A percentile compares a stretch with the other conserved stretches of the same genome.
These are phyloP conservation scores for Egretta garzetta DNA, from an alignment of 2,113 vertebrate genomes.

Conservation along the genomic window DNA sequence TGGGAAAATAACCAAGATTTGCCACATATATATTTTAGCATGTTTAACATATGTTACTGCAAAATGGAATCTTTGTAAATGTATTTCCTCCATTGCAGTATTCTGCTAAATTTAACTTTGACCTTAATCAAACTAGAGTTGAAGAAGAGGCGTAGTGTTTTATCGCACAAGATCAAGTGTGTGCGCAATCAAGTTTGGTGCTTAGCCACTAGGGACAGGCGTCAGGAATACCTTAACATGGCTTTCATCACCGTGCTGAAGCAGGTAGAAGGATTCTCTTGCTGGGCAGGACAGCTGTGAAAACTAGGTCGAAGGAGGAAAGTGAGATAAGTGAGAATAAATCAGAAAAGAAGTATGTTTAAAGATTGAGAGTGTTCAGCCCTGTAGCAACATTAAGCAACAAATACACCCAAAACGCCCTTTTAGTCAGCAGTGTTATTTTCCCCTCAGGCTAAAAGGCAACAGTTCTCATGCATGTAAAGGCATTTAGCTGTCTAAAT, in stretches of 20 bases:
- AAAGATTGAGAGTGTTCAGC: background rate
- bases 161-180: background rate
- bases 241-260: background rate
- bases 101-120: conserved; percentile 2
- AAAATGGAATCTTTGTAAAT: background rate
- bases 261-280: background rate
- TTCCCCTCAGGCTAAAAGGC: background rate
- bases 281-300: background rate
- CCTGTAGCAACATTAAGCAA: background rate
- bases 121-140: background rate
- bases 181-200: background rate
- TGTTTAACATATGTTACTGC: background rate
- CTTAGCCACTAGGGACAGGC: background rate
- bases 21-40: background rate
- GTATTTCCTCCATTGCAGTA: background rate
- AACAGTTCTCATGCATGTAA: background rate
- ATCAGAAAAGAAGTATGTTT: background rate
- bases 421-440: background rate
- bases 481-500: background rate
- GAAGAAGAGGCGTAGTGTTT: background rate
- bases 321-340: background rate
- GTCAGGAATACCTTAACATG: background rate
- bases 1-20: background rate
- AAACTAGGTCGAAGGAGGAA: background rate
- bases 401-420: background rate